phyloP scores from a whole-genome alignment of 2,113 vertebrate species.

The Peromyscus californicus region DNA sequence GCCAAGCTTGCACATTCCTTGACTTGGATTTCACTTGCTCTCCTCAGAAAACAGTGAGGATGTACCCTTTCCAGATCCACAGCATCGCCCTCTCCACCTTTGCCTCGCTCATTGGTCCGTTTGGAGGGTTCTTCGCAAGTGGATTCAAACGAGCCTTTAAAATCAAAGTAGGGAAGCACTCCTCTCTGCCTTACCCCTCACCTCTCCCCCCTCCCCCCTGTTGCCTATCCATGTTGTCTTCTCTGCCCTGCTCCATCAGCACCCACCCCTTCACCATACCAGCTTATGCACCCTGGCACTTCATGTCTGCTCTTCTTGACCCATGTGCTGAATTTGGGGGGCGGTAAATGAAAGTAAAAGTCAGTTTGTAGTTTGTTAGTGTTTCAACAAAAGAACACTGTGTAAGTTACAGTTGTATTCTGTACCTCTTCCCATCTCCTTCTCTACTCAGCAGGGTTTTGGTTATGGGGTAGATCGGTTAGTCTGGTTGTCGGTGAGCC shows the following conservation, averaged over 20 bases:
- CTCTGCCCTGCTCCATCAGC: neutral
- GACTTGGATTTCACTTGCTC: neutral
- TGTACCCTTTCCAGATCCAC: slow-evolving; percentile 99
- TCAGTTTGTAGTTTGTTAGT: slow-evolving; percentile 8
- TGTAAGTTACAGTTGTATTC: neutral
- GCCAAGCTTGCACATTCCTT: neutral
- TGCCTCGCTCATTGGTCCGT: slow-evolving; percentile 97
- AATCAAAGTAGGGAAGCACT: slow-evolving; percentile 93
- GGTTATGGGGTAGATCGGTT: neutral
- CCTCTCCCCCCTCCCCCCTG: neutral
- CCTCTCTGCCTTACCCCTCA: too few species aligned
- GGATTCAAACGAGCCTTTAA: slow-evolving; percentile 99
- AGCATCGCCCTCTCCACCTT: slow-evolving; percentile 97
- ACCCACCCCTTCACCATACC: neutral
- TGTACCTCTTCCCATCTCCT: neutral
- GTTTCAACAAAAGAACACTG: slow-evolving; percentile 14
- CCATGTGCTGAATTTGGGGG: neutral
- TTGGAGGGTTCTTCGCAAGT: slow-evolving; percentile 98
- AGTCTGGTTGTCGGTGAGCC: neutral
- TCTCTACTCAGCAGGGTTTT: neutral
- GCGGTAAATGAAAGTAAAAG: neutral
- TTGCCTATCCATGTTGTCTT: neutral
- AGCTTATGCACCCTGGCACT: neutral
- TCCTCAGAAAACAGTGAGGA: slow-evolving; percentile 92
- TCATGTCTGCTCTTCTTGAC: neutral